These are phyloP conservation scores for Erythrolamprus reginae DNA, from an alignment of 2,113 vertebrate genomes.

Conservation along the genomic window DNA sequence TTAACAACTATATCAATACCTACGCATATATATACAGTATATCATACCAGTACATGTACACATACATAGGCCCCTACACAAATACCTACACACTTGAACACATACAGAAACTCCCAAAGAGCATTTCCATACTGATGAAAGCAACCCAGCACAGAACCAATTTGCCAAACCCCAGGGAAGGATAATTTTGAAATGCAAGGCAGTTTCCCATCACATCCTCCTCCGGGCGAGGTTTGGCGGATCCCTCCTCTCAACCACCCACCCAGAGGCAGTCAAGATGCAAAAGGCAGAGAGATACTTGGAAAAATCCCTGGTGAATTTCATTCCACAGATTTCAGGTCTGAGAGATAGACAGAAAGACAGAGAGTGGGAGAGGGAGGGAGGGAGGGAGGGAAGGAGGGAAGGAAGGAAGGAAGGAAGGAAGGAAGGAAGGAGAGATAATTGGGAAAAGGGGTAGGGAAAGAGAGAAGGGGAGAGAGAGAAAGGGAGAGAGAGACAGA, in stretches of 20 bases:
- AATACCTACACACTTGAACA: neutral
- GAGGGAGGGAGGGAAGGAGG: too few relatives aligned
- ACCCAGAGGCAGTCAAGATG: neutral
- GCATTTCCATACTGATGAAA: rapidly evolving
- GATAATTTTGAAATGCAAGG: neutral
- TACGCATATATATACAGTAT: neutral
- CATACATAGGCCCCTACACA: neutral
- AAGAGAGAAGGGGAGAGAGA: too few relatives aligned
- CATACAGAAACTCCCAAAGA: neutral
- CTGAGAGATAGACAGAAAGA: neutral
- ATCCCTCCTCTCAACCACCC: neutral
- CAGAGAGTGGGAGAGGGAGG: neutral
- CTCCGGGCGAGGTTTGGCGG: neutral
- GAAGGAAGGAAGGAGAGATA: too few relatives aligned
- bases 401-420: too few relatives aligned
- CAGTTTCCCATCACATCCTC: neutral
- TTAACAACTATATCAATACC: neutral
- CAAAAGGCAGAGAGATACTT: neutral
- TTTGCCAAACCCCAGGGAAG: neutral
- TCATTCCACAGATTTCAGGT: neutral
- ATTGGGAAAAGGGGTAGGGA: too few relatives aligned
- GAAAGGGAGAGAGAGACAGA: too few relatives aligned
- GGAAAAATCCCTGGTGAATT: neutral
- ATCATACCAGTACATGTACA: neutral
- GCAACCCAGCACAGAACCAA: rapidly evolving